Base-by-base conservation (phyloP, 2,888 invertebrate species). In the Empis livida region DNA sequence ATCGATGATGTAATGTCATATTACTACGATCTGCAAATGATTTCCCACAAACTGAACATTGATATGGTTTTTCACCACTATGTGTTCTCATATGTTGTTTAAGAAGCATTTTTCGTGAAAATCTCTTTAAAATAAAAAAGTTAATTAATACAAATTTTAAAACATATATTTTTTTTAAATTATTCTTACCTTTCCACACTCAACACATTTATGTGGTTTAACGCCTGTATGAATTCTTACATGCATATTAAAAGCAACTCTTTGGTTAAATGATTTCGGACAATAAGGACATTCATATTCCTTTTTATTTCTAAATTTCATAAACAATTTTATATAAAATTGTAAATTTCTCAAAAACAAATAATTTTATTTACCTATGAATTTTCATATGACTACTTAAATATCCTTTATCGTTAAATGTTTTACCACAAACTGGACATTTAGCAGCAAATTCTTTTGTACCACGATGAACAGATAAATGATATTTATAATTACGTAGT, bases 201-300 rank as follows among this genome's bases (percentile, higher is more conserved):
- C 79, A 4, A 72, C 73, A 59, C 86, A 86, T 47, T 80, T 79
- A 62, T 86, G 86, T 0, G 86, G 86, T 57, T 86, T 86, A 1
- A 85, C 75, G 11, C 85, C 87, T 51, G 86, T 86, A 59, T 88
- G 87, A 49, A 88, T 87, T 49, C 87, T 72, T 2, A 85, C 79
- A 62, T 89, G 88, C 88, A 88, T 88, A 60, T 88, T 88, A 68
- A 87, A 89, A 10, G 88, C 88, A 6, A 89, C 88, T 31, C 88
- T 76, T 64, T 88, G 88, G 64, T 88, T 88, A 63, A 89, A 89
- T 16, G 86, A 79, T 64, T 88, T 88, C 1, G 85, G 85, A 59
- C 88, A 89, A 56, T 80, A 78, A 20, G 81, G 76, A 59, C 88
- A 88, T 43, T 80, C 83, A 66, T 88, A 87, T 62, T 87, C 86